phyloP scores from a whole-genome alignment of 1,140 invertebrate genomes.

The Antheraea pernyi region DNA sequence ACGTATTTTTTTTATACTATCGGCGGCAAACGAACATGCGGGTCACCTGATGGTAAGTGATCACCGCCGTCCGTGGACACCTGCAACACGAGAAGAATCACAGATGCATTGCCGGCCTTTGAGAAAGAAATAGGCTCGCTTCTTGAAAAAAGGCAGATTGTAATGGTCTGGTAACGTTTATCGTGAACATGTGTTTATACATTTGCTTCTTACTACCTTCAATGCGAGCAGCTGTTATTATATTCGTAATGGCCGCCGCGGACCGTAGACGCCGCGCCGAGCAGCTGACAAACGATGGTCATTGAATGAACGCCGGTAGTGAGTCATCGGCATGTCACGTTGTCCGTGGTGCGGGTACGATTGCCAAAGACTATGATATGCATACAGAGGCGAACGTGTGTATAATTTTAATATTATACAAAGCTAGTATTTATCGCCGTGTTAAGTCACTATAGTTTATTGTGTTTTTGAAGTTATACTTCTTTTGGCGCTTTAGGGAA shows the following conservation, averaged over 20 bases:
- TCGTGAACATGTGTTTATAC: neutral
- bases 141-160: no score
- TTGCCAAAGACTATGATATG: slow-evolving; percentile 17
- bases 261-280: neutral
- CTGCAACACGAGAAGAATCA: no score
- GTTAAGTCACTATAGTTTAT: neutral
- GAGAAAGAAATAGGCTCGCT: no score
- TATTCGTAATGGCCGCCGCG: neutral
- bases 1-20: no score
- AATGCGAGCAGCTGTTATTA: neutral
- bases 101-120: no score
- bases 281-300: slow-evolving; percentile 11
- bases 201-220: neutral
- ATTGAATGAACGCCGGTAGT: slow-evolving; percentile 23
- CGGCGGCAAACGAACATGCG: no score
- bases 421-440: neutral
- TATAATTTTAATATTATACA: neutral
- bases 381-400: slow-evolving; percentile 5
- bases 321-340: slow-evolving; percentile 26
- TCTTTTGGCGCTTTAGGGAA: no score
- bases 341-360: slow-evolving; percentile 15
- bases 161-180: no score
- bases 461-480: no score
- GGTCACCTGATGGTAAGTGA: no score
- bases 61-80: no score